Percentiles rank a stretch among this genome's conserved stretches.
Conservation (phyloP, 2,113 vertebrate species). For the Oenanthe melanoleuca region DNA sequence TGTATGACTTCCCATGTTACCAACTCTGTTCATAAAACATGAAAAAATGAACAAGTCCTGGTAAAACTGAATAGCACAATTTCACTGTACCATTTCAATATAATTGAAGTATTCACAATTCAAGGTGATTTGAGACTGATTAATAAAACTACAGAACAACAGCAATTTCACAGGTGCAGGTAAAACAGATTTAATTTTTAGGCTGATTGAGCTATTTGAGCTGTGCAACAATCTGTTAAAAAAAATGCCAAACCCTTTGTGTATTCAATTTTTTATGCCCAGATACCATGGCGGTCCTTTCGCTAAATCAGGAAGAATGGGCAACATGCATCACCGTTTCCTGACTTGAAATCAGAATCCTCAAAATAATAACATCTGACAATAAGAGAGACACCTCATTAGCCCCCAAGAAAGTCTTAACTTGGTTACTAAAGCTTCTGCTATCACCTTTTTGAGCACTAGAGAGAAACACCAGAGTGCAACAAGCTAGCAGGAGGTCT, state of each 20-base stretch:
- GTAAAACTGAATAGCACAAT: neutral
- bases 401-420: constrained; percentile 42
- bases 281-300: neutral
- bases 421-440: constrained; percentile 17
- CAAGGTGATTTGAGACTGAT: neutral
- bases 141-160: neutral
- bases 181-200: constrained; percentile 29
- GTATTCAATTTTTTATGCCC: neutral
- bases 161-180: neutral
- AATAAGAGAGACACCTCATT: constrained; percentile 43
- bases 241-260: neutral
- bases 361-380: constrained; percentile 49
- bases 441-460: constrained; percentile 2
- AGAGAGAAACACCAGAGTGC: neutral
- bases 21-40: neutral
- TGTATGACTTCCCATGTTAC: constrained; percentile 25
- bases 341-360: constrained; percentile 19
- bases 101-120: neutral
- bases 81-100: neutral
- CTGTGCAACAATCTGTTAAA: neutral
- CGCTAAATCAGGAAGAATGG: neutral
- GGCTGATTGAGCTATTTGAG: neutral
- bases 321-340: neutral
- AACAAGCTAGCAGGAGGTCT: neutral
- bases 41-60: neutral